These are phyloP conservation scores for Grammomys dolichurus DNA, from an alignment of 2,113 vertebrate genomes.

Conservation along the genomic window DNA sequence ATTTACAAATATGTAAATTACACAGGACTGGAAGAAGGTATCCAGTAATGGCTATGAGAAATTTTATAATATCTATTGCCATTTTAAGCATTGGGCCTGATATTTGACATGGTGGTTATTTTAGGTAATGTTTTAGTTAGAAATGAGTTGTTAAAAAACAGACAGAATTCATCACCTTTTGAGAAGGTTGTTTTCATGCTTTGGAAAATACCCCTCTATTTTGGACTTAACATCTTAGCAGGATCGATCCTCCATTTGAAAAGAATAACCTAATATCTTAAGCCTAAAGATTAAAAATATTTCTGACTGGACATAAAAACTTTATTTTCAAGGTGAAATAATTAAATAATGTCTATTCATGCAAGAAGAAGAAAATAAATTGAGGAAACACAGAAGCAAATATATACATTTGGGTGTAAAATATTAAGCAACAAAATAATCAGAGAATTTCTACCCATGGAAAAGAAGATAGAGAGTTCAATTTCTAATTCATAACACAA, in stretches of 20 bases:
- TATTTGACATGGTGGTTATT: neutral
- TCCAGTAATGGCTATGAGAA: neutral
- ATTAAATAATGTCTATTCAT: neutral
- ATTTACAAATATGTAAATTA: conserved; percentile 59
- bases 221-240: neutral
- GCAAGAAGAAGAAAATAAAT: neutral
- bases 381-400: neutral
- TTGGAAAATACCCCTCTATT: neutral
- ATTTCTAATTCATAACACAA: neutral
- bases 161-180: neutral
- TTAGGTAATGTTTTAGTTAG: neutral
- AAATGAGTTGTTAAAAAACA: neutral
- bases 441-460: neutral
- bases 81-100: neutral
- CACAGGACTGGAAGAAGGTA: neutral
- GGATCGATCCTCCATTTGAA: neutral
- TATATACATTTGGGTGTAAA: neutral
- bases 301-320: neutral
- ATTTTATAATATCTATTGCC: neutral
- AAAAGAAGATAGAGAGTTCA: neutral
- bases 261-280: neutral
- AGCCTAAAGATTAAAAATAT: neutral
- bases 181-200: neutral
- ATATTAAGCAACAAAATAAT: neutral
- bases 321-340: neutral